Evolutionary conservation across 2,888 invertebrate species (phyloP).

Genomic region (Cryptus viduatorius): DNA sequence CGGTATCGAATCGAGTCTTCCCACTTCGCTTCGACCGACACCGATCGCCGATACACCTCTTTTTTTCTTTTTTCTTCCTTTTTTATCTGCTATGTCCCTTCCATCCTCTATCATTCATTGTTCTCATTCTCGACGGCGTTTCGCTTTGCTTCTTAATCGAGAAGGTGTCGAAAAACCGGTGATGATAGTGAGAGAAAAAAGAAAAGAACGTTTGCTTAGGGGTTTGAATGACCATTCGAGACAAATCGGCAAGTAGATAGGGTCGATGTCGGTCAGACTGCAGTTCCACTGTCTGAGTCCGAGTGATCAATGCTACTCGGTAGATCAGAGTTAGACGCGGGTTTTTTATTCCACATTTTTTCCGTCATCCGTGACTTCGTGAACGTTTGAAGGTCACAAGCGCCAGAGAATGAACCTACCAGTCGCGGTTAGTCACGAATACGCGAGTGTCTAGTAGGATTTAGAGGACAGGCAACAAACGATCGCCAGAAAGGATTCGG

Average conservation of each 20-base stretch:
- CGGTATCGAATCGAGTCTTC: conserved; percentile 50
- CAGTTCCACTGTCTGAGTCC: not conserved
- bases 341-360: conserved; percentile 3
- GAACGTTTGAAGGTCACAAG: conserved; percentile 23
- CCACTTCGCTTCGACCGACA: conserved; percentile 23
- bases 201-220: not conserved
- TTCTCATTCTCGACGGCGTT: not conserved
- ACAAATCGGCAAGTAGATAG: not conserved
- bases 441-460: not conserved
- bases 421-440: not conserved
- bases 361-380: not conserved
- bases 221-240: conserved; percentile 17
- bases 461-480: conserved; percentile 9
- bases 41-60: conserved; percentile 10
- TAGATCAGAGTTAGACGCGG: not conserved
- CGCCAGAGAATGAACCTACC: not conserved
- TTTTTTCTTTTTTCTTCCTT: not conserved
- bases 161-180: conserved; percentile 3
- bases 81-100: not conserved
- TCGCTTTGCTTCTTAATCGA: conserved; percentile 24
- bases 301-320: not conserved
- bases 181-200: not conserved
- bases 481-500: not conserved
- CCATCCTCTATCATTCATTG: not conserved
- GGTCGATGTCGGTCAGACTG: conserved; percentile 5